Conservation (phyloP, 2,888 invertebrate species). For the Catocala sponsa region DNA sequence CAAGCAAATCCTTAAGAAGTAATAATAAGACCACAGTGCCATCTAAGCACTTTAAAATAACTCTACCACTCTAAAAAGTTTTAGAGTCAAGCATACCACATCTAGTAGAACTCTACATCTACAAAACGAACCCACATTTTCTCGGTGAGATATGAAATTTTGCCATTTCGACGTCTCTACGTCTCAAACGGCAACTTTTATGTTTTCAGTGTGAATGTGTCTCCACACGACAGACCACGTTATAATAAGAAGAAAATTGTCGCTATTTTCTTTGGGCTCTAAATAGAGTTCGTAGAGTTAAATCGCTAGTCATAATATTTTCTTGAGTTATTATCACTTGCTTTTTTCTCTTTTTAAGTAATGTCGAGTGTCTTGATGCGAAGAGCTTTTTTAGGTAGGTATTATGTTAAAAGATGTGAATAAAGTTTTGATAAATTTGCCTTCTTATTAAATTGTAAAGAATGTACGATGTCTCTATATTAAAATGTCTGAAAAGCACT, state of each 20-base stretch:
- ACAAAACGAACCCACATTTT: constrained; percentile 12
- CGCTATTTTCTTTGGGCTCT: constrained; percentile 17
- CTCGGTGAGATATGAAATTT: constrained; percentile 47
- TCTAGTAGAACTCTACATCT: constrained; percentile 11
- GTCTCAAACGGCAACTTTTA: constrained; percentile 36
- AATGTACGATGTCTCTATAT: too few species aligned
- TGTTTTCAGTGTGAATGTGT: constrained; percentile 39
- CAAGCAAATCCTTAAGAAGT: too few species aligned
- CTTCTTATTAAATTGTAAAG: too few species aligned
- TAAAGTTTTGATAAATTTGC: too few species aligned
- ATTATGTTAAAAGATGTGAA: too few species aligned
- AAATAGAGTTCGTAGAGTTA: constrained; percentile 4
- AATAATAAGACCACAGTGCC: too few species aligned
- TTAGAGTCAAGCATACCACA: background rate
- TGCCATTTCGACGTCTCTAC: constrained; percentile 44
- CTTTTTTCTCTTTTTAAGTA: too few species aligned
- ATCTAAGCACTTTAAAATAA: background rate
- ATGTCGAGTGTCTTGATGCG: too few species aligned
- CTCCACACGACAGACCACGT: constrained; percentile 21
- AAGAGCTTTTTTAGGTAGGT: too few species aligned
- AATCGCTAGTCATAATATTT: constrained; percentile 8
- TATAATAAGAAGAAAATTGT: constrained; percentile 21
- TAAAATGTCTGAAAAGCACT: too few species aligned
- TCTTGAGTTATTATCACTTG: constrained; percentile 10
- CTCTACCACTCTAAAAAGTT: background rate